Evolutionary conservation across 2,888 invertebrate species (phyloP).

Genomic region (Tromatobia lineatoria): DNA sequence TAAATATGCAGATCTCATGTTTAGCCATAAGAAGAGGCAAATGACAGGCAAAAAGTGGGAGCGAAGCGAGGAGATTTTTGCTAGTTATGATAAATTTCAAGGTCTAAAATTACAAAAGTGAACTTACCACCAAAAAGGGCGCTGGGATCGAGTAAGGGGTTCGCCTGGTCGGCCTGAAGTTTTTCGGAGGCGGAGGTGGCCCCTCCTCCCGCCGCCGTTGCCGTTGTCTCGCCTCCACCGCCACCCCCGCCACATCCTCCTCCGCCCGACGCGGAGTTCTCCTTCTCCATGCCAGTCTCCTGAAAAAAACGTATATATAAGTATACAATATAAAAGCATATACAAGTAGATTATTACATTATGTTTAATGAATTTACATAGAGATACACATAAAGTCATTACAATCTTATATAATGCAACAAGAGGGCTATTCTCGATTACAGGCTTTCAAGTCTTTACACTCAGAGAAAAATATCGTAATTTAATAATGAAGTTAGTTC

Average conservation of each 20-base stretch:
- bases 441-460: neutral
- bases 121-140: slow-evolving; percentile 90
- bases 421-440: neutral
- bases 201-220: slow-evolving; percentile 82
- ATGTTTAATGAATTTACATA: neutral
- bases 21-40: too few relatives aligned
- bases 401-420: neutral
- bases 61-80: too few relatives aligned
- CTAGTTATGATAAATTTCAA: neutral
- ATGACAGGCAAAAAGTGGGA: too few relatives aligned
- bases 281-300: slow-evolving; percentile 91
- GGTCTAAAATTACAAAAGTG: slow-evolving; percentile 59
- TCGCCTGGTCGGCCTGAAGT: slow-evolving; percentile 87
- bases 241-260: slow-evolving; percentile 86
- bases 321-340: too few relatives aligned
- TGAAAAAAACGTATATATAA: slow-evolving; percentile 74
- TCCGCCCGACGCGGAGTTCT: slow-evolving; percentile 87
- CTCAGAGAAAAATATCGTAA: too few relatives aligned
- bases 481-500: too few relatives aligned
- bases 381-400: neutral
- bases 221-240: slow-evolving; percentile 87
- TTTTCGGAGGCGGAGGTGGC: slow-evolving; percentile 88
- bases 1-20: too few relatives aligned
- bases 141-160: slow-evolving; percentile 92
- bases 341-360: neutral